phyloP scores from a whole-genome alignment of 2,888 invertebrate species.

The Cosmia trapezina region DNA sequence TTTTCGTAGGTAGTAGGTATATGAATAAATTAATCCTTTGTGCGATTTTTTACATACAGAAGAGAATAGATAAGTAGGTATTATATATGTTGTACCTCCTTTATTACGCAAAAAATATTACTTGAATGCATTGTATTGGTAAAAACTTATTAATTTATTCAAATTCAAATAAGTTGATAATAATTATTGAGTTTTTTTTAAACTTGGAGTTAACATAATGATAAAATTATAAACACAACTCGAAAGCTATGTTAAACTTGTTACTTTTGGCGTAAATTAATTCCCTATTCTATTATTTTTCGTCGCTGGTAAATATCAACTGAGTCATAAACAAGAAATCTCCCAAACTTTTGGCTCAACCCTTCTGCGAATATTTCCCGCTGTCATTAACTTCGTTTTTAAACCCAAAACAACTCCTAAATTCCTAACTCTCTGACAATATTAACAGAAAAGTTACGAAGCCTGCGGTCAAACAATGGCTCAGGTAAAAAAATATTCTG shows the following conservation, averaged over 20 bases:
- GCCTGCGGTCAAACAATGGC: constrained; percentile 36
- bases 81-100: neutral
- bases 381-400: constrained; percentile 54
- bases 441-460: constrained; percentile 33
- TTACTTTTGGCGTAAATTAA: neutral
- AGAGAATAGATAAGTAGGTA: neutral
- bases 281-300: constrained; percentile 13
- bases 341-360: constrained; percentile 22
- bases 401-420: constrained; percentile 42
- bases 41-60: neutral
- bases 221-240: neutral
- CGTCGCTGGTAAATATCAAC: constrained; percentile 28
- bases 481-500: constrained; percentile 34
- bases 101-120: no score
- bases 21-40: constrained; percentile 35
- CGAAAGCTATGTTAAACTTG: neutral
- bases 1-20: constrained; percentile 16
- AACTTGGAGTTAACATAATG: neutral
- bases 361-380: constrained; percentile 38
- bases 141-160: neutral
- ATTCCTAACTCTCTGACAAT: constrained; percentile 47
- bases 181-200: no score
- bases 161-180: no score
- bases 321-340: constrained; percentile 34
- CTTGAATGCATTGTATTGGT: neutral